Evolutionary conservation across 2,113 vertebrate genomes (phyloP).

Genomic region (Pao palembangensis): DNA sequence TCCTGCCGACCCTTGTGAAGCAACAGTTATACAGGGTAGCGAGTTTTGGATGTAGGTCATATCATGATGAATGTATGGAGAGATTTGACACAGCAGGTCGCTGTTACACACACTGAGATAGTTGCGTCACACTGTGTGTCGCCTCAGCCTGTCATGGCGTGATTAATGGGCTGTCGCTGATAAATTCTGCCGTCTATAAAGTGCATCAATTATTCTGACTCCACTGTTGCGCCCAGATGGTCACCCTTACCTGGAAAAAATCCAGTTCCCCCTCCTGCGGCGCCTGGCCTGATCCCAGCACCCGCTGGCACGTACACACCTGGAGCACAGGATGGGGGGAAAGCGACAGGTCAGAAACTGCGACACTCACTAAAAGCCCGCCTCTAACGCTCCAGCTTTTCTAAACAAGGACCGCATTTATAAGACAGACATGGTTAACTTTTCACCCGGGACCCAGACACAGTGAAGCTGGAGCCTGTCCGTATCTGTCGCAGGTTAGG

Average conservation of each 20-base stretch:
- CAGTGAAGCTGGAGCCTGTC: constrained; percentile 21
- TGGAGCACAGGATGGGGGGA: constrained; percentile 47
- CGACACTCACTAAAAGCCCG: background rate
- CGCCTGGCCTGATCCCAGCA: constrained; percentile 58
- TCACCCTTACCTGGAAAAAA: constrained; percentile 69
- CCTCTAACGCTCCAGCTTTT: constrained; percentile 16
- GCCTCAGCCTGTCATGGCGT: too few relatives aligned
- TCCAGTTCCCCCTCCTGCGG: constrained; percentile 58
- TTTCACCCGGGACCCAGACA: constrained; percentile 43
- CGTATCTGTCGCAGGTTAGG: constrained; percentile 25
- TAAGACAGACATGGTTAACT: constrained; percentile 33
- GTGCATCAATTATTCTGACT: background rate
- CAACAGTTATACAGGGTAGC: constrained; percentile 30
- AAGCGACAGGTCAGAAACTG: constrained; percentile 6
- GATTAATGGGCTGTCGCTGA: too few relatives aligned
- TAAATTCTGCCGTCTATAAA: too few relatives aligned
- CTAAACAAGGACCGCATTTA: constrained; percentile 38
- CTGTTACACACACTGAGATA: too few relatives aligned
- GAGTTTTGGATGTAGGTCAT: constrained; percentile 22
- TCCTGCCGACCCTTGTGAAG: constrained; percentile 61
- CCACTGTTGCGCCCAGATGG: constrained; percentile 17
- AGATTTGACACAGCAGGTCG: background rate
- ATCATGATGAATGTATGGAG: constrained; percentile 17
- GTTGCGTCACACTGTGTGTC: too few relatives aligned
- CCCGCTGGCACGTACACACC: constrained; percentile 74